These are phyloP conservation scores for Spinus pinus DNA, from an alignment of 2,797 vertebrate genomes.

Conservation along the genomic window DNA sequence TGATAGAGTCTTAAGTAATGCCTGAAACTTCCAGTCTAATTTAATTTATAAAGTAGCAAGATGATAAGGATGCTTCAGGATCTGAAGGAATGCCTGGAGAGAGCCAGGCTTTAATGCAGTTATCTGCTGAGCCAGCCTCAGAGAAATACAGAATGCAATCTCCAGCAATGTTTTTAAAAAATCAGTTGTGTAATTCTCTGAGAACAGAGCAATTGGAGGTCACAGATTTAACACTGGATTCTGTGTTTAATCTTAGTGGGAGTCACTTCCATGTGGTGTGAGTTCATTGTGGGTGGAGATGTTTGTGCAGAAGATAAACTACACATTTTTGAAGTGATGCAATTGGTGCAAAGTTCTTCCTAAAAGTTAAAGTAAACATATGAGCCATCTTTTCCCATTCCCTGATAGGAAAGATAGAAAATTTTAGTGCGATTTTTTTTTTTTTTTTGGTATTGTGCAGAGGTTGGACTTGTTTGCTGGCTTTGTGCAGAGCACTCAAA, in stretches of 20 bases:
- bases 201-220: not conserved
- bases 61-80: not conserved
- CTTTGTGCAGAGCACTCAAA: not conserved
- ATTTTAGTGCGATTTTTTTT: not conserved
- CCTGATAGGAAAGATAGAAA: not conserved
- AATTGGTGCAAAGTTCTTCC: constrained; percentile 16
- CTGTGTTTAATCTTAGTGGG: constrained; percentile 14
- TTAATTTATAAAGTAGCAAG: not conserved
- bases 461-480: not conserved
- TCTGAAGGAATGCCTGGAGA: not conserved
- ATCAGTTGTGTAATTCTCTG: not conserved
- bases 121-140: not conserved
- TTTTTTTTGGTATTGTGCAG: not conserved
- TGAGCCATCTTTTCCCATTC: constrained; percentile 8
- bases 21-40: not conserved
- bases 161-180: not conserved
- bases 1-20: not conserved
- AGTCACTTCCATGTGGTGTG: not conserved
- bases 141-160: not conserved
- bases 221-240: not conserved
- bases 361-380: constrained; percentile 28
- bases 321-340: constrained; percentile 15
- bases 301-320: constrained; percentile 43
- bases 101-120: not conserved
- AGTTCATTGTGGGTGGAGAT: constrained; percentile 39